Percentiles rank a stretch among this genome's conserved stretches.
These are phyloP conservation scores for Pogonophryne albipinna DNA, from an alignment of 2,797 vertebrate genomes.

Conservation along the genomic window DNA sequence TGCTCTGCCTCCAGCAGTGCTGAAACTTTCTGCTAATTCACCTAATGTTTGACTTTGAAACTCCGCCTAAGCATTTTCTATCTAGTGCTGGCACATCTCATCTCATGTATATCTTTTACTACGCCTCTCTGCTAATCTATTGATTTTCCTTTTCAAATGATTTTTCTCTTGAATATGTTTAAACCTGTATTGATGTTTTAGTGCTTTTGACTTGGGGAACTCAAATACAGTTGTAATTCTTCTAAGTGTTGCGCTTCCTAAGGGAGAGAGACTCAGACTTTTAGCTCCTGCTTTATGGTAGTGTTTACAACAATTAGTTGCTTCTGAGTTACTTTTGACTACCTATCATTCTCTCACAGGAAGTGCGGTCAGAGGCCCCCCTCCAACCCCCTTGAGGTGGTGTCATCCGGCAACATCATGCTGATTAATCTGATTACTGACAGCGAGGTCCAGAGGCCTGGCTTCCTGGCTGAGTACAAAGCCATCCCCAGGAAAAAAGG, in stretches of 20 bases:
- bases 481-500: slow-evolving; percentile 61
- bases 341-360: slow-evolving; percentile 53
- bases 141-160: slow-evolving; percentile 56
- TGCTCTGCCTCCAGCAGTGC: slow-evolving; percentile 52
- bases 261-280: slow-evolving; percentile 7
- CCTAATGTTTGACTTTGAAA: slow-evolving; percentile 77
- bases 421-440: slow-evolving; percentile 83
- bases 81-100: slow-evolving; percentile 45
- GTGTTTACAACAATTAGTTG: slow-evolving; percentile 8
- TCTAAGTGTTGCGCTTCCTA: background rate
- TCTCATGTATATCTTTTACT: slow-evolving; percentile 48
- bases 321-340: slow-evolving; percentile 8
- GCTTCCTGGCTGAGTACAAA: slow-evolving; percentile 77
- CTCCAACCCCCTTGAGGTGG: slow-evolving; percentile 79
- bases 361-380: slow-evolving; percentile 87
- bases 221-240: no score
- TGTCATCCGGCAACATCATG: slow-evolving; percentile 85
- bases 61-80: slow-evolving; percentile 64
- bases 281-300: background rate
- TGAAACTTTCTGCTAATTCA: slow-evolving; percentile 68
- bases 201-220: slow-evolving; percentile 20
- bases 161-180: slow-evolving; percentile 37
- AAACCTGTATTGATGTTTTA: slow-evolving; percentile 46
- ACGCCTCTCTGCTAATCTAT: slow-evolving; percentile 43
- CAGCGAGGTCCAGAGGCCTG: slow-evolving; percentile 57